Conservation (phyloP, 2,113 vertebrate species). For the Seriola aureovittata region DNA sequence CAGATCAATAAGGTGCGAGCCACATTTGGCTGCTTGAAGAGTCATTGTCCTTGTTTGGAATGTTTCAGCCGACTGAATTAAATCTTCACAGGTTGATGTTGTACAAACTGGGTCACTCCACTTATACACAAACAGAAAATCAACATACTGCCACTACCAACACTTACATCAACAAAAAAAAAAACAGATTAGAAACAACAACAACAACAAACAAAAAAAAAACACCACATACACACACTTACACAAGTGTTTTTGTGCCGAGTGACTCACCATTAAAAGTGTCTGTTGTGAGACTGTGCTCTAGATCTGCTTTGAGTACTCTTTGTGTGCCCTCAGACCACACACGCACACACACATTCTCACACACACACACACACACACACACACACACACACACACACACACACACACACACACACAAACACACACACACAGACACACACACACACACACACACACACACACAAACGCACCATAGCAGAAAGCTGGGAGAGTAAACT, state of each 20-base stretch:
- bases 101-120: conserved; percentile 79
- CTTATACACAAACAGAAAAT: conserved; percentile 65
- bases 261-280: conserved; percentile 77
- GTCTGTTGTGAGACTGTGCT: conserved; percentile 77
- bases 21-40: conserved; percentile 58
- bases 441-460: conserved; percentile 52
- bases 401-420: conserved; percentile 52
- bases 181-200: neutral
- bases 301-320: conserved; percentile 76
- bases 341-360: conserved; percentile 24
- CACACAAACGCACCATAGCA: conserved; percentile 61
- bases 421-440: conserved; percentile 34
- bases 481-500: conserved; percentile 79
- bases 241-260: conserved; percentile 73
- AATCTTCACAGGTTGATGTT: conserved; percentile 70
- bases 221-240: conserved; percentile 33
- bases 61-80: conserved; percentile 76
- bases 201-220: conserved; percentile 24
- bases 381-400: conserved; percentile 33
- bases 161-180: conserved; percentile 43
- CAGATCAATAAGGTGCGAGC: conserved; percentile 73
- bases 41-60: conserved; percentile 75
- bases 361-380: conserved; percentile 33
- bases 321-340: conserved; percentile 65
- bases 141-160: conserved; percentile 54